Base-by-base conservation (phyloP, 1,140 invertebrate genomes). In the Venturia canescens region DNA sequence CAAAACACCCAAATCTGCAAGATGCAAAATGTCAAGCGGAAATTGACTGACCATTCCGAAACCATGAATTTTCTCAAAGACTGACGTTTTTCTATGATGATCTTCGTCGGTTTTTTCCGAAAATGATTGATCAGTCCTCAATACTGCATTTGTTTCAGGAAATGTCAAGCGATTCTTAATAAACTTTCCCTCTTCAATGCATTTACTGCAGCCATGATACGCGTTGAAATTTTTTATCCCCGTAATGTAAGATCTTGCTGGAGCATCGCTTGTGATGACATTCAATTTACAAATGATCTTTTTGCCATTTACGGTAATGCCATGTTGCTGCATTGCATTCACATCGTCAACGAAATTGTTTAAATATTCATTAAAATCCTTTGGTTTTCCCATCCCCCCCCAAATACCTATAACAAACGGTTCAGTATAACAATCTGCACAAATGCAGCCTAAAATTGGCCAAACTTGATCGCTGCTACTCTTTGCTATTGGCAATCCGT, bases 191-290 rank as follows among this genome's bases (percentile, higher is more conserved):
- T 85, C 78, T 16, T 83, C 66, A 15, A 71, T 79, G 79, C 90
- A 91, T 82, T 88, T 88, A 18, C 83, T 79, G 80, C 48, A 50
- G 48, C 48, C 48, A 50, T 50, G 83, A 78, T 88, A 89, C 3
- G 85, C 90, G 53, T 75, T 87, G 75, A 88, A 86, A 18, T 85
- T 83, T 85, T 89, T 91, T 3, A 83, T 86, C 27, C 79, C 76
- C 44, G 86, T 87, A 3, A 91, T 78, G 82, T 85, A 90, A 31
- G 89, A 72, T 80, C 83, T 84, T 31, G 90, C 90, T 23, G 89
- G 90, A 3, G 87, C 83, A 50, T 78, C 76, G 48, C 60, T 69
- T 87, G 57, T 81, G 89, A 81, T n/a, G 9, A 26, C 23, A 76
- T 75, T 48, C 16, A 76, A 11, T 44, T 16, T 66, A n/a, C 78